Percentiles rank a stretch among this genome's conserved stretches.
phyloP scores from a whole-genome alignment of 2,113 vertebrate species.

The Indicator indicator region DNA sequence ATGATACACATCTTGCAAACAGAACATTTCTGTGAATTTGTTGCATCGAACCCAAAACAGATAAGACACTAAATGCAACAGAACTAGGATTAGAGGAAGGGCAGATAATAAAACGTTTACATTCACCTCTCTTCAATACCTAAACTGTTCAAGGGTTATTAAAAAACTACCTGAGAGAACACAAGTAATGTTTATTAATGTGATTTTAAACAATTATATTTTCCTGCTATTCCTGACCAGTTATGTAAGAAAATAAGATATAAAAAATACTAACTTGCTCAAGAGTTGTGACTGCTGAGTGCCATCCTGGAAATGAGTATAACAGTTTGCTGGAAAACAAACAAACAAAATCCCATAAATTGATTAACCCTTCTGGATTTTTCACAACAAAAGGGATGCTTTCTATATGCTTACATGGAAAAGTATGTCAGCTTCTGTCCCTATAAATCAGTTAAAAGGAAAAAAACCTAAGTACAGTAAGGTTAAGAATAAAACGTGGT shows the following conservation, averaged over 20 bases:
- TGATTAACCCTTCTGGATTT: neutral
- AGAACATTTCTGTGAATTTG: neutral
- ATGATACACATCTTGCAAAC: neutral
- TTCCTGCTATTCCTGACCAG: neutral
- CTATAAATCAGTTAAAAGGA: neutral
- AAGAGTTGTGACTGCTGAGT: conserved; percentile 83
- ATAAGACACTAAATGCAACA: neutral
- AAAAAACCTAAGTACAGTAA: neutral
- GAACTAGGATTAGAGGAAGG: neutral
- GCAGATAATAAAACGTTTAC: neutral
- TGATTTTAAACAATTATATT: neutral
- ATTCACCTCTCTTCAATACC: neutral
- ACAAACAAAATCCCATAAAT: neutral
- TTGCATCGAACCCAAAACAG: neutral
- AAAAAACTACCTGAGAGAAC: neutral
- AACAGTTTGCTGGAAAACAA: conserved; percentile 87
- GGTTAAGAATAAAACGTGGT: neutral
- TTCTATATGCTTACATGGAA: neutral
- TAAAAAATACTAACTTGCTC: conserved; percentile 80
- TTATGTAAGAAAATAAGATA: neutral
- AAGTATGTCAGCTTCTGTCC: neutral
- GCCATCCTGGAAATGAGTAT: conserved; percentile 90
- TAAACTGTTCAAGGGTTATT: neutral
- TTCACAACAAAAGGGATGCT: neutral
- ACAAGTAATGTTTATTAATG: neutral